Base-by-base conservation (phyloP, 2,888 invertebrate species). In the Xestia rhomboidea region DNA sequence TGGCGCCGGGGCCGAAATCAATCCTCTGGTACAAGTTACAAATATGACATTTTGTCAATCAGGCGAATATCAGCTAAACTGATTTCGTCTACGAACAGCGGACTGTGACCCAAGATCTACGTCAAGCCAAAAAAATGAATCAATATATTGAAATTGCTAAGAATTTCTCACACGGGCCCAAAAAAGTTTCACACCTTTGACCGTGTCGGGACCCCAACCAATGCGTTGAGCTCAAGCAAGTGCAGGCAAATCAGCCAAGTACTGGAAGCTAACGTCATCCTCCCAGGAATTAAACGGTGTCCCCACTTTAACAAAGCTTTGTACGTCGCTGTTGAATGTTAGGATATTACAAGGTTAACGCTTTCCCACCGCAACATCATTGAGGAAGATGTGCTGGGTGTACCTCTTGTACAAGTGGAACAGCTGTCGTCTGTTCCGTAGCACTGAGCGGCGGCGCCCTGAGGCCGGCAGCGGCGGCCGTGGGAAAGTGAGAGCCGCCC, bases 1-100 rank as follows among this genome's bases (percentile, higher is more conserved):
- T 81, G 84, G 88, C 87, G 86, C 86, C 84, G 82, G 83, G 81
- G 77, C 77, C 80, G 67, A 62, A 64, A n/a, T 46, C 18, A 4
- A 6, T 44, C 34, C 49, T 62, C 49, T 80, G 73, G 73, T 76
- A 46, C 74, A 76, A 80, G 57, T 76, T 27, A 41, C 21, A 73
- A 41, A 46, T 41, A 24, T 30, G 30, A 68, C 46, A 30, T 21
- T 49, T 21, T 49, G 49, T 21, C 49, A 21, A 21, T 21, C 49
- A 49, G 49, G 49, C 8, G 0, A 49, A 49, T 49, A 77, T 30
- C 77, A 49, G 21, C 41, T 41, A 11, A 70, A 70, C 44, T 46
- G n/a, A 78, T 49, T n/a, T n/a, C 7, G 34, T 24, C 21, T 13
- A 44, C 27, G 18, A 63, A 27, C 57, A 49, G 21, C n/a, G 1